Conservation (phyloP, 2,797 vertebrate species). For the Margarornis squamiger region DNA sequence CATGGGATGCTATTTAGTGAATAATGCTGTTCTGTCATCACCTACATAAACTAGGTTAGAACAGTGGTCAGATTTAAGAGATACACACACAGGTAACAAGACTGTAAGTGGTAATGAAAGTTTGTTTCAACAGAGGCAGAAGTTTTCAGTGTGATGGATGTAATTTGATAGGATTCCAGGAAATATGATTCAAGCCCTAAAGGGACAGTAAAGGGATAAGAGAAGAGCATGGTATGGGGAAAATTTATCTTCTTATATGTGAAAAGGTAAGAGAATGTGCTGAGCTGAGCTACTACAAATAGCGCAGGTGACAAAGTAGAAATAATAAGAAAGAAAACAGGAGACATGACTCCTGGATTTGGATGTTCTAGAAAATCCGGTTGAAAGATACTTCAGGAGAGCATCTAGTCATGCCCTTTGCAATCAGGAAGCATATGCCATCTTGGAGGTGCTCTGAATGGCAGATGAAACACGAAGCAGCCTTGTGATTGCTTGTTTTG, state of each 20-base stretch:
- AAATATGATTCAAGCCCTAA: neutral
- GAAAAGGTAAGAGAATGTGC: neutral
- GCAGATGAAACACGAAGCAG: neutral
- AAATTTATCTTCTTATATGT: neutral
- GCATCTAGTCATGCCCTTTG: neutral
- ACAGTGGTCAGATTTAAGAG: neutral
- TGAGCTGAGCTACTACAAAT: neutral
- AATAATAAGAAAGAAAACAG: neutral
- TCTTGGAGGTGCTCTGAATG: neutral
- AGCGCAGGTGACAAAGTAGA: neutral
- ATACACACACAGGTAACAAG: neutral
- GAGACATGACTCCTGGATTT: neutral
- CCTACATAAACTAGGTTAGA: neutral
- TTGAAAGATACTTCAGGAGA: neutral
- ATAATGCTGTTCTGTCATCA: neutral
- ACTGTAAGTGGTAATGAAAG: neutral
- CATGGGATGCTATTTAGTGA: neutral
- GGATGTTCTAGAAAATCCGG: neutral
- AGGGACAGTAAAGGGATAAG: neutral
- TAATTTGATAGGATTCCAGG: neutral
- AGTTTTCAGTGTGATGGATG: neutral
- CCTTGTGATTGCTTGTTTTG: neutral
- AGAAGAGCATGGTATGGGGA: neutral
- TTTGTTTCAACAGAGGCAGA: neutral
- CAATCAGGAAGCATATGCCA: neutral